phyloP scores from a whole-genome alignment of 1,140 invertebrate genomes.

The Andricus grossulariae region DNA sequence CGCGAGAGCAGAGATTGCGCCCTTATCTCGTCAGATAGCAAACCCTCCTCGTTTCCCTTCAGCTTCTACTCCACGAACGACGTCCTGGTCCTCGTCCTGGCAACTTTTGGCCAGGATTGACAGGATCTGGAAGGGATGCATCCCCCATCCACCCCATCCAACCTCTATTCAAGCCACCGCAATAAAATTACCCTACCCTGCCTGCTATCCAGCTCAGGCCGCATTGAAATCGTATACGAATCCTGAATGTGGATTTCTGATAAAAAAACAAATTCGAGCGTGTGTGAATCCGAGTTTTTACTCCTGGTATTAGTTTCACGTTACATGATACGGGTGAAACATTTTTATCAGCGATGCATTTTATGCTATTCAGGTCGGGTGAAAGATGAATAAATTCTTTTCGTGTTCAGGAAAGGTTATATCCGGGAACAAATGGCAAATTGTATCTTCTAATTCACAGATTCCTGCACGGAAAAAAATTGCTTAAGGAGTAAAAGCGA shows the following conservation, averaged over 20 bases:
- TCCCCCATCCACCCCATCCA: conserved; percentile 5
- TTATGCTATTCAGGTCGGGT: too few relatives aligned
- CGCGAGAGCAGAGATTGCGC: conserved; percentile 58
- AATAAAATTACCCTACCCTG: conserved; percentile 12
- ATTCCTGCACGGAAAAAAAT: too few relatives aligned
- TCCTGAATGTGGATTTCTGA: conserved; percentile 17
- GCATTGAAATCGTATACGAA: conserved; percentile 18
- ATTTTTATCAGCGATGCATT: too few relatives aligned
- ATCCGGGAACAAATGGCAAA: too few relatives aligned
- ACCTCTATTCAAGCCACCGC: conserved; percentile 5
- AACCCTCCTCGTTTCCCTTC: conserved; percentile 41
- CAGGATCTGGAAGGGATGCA: conserved; percentile 45
- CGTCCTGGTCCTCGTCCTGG: conserved; percentile 53
- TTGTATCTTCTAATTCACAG: too few relatives aligned
- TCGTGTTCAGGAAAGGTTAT: too few relatives aligned
- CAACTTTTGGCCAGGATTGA: conserved; percentile 56
- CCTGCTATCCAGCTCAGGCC: conserved; percentile 18
- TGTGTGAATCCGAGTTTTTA: neutral
- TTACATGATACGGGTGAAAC: neutral
- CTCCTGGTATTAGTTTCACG: neutral
- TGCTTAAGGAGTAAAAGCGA: too few relatives aligned
- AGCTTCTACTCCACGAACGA: conserved; percentile 44
- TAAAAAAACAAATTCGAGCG: neutral
- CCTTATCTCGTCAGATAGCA: conserved; percentile 62
- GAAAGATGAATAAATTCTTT: too few relatives aligned